Base-by-base conservation (phyloP, 2,113 vertebrate genomes). In the Parus major region DNA sequence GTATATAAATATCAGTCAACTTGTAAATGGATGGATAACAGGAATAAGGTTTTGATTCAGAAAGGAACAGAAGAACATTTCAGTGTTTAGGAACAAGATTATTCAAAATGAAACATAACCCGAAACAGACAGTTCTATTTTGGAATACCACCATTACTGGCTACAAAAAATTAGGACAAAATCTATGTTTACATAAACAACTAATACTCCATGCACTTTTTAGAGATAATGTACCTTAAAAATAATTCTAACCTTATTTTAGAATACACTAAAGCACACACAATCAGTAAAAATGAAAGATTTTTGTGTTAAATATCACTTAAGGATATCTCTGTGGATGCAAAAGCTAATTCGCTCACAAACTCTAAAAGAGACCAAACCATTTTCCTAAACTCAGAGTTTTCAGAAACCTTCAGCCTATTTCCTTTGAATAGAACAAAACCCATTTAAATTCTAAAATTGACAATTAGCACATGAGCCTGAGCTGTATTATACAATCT, bases 361-460 rank as follows among this genome's bases (percentile, higher is more conserved):
- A 82, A 57, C n/a, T 52, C 68, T 41, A 42, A 79, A 60, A 75
- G 47, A 75, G 27, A 80, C 31, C 44, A 68, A 68, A 73, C 36
- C 47, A 36, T 55, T 88, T 31, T 78, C 29, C 86, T 56, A 57
- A 78, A 94, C 35, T 13, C 16, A 4, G 28, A 86, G 60, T 81
- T 93, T 94, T 76, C 39, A 42, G 57, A 85, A 92, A 57, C 42
- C 90, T 94, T 80, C 81, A 85, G 42, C 66, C 42, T 53, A 35
- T 25, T 63, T 66, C 59, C 23, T 42, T 72, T 93, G 50, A 87
- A 91, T 59, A 63, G 84, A 80, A 92, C 42, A 89, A 96, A 96
- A 87, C 76, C 55, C 47, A 87, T 93, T 96, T 79, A 66, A 90
- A 95, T 87, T 87, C 81, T 57, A 87, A 94, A 87, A 93, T 89